Evolutionary conservation across 2,113 vertebrate genomes (phyloP).

Genomic region (Camelus bactrianus): DNA sequence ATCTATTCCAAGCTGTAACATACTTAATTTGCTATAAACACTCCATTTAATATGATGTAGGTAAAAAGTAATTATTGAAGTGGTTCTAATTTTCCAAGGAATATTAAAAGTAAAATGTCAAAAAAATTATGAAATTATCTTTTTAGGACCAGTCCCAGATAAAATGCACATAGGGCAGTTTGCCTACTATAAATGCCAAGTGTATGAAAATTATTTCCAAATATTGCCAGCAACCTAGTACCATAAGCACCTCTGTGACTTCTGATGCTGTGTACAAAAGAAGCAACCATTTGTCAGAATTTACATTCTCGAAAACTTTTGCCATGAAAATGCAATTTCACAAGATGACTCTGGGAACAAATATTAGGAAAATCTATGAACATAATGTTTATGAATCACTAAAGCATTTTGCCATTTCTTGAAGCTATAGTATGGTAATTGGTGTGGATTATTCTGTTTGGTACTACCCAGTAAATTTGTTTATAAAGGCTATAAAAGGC

Average conservation of each 20-base stretch:
- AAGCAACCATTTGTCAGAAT: background rate
- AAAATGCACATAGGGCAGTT: background rate
- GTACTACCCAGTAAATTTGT: background rate
- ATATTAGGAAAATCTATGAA: background rate
- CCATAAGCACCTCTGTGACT: background rate
- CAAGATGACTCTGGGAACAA: background rate
- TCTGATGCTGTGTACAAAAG: background rate
- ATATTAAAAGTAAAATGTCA: background rate
- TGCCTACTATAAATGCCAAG: background rate
- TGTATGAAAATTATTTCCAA: background rate
- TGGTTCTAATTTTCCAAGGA: background rate
- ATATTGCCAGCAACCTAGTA: background rate
- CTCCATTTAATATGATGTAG: background rate
- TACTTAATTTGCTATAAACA: background rate
- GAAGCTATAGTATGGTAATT: background rate
- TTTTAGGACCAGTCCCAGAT: background rate
- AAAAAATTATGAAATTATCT: background rate
- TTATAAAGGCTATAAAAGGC: background rate
- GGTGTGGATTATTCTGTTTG: background rate
- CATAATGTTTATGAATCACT: background rate
- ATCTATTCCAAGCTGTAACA: background rate
- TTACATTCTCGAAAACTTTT: background rate
- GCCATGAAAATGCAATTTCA: constrained; percentile 20
- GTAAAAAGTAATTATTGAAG: background rate
- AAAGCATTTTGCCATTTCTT: background rate